Evolutionary conservation across 2,113 vertebrate species (phyloP).

Genomic region (Malurus elegans): DNA sequence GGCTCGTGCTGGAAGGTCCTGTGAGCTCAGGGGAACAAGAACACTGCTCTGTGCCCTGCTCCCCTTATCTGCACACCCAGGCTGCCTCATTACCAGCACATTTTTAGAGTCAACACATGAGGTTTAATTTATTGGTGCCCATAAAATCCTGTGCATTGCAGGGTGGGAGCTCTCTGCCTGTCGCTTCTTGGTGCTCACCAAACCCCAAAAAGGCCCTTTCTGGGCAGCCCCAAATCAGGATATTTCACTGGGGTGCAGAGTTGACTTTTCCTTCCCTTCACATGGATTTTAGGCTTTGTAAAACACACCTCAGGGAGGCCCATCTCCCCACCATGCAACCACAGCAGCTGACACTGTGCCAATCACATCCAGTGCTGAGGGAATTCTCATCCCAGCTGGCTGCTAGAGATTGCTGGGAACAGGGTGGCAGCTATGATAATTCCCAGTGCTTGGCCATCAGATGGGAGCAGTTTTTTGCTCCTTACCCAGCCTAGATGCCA

Average conservation of each 20-base stretch:
- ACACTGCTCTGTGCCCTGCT: neutral
- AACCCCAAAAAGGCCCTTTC: neutral
- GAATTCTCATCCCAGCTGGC: neutral
- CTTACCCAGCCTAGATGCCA: neutral
- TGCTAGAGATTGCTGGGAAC: neutral
- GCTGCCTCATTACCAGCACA: neutral
- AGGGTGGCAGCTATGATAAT: neutral
- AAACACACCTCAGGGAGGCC: neutral
- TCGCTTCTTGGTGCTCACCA: neutral
- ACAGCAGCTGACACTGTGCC: neutral
- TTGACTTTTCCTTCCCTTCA: neutral
- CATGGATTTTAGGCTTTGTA: neutral
- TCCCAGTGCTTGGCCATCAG: neutral
- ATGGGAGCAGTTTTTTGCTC: neutral
- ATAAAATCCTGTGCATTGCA: conserved; percentile 27
- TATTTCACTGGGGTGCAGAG: neutral
- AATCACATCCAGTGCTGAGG: neutral
- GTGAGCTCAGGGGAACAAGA: neutral
- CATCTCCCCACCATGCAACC: neutral
- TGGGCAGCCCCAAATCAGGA: neutral
- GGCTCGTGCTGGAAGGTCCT: neutral
- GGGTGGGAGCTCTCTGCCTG: neutral
- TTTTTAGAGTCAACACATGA: neutral
- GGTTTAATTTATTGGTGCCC: conserved; percentile 41
- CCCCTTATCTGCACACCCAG: neutral